phyloP scores from a whole-genome alignment of 2,113 vertebrate genomes.

The Dromaius novaehollandiae region DNA sequence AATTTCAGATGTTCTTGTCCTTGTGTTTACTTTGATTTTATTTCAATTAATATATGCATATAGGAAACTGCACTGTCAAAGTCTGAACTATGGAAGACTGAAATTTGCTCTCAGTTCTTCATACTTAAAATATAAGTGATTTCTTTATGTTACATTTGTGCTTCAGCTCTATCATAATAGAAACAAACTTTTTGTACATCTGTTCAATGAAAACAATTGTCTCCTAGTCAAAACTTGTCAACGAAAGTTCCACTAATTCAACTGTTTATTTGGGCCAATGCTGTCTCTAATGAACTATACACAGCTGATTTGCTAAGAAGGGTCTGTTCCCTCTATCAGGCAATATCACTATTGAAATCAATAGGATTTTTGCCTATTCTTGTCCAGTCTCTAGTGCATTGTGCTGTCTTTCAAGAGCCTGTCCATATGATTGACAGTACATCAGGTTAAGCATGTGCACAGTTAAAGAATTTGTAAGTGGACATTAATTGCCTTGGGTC shows the following conservation, averaged over 20 bases:
- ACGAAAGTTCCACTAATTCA: background rate
- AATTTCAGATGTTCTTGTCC: background rate
- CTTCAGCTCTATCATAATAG: background rate
- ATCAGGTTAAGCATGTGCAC: background rate
- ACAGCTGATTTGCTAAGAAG: background rate
- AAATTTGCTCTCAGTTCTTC: background rate
- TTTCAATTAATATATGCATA: background rate
- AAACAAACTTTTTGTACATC: background rate
- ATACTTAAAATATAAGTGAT: background rate
- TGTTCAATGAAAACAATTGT: background rate
- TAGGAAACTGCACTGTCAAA: background rate
- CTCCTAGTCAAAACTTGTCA: background rate
- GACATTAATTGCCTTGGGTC: background rate
- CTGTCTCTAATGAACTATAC: background rate
- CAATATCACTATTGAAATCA: background rate
- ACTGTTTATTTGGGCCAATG: background rate
- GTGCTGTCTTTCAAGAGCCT: background rate
- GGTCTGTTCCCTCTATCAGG: background rate
- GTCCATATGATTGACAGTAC: accelerated
- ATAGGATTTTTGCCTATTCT: background rate
- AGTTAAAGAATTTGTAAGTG: background rate
- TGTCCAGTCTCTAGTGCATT: background rate
- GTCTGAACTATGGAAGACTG: background rate
- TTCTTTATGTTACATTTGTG: background rate
- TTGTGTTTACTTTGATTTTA: background rate